Conservation (phyloP, 1,140 invertebrate genomes). For the Diuraphis noxia region DNA sequence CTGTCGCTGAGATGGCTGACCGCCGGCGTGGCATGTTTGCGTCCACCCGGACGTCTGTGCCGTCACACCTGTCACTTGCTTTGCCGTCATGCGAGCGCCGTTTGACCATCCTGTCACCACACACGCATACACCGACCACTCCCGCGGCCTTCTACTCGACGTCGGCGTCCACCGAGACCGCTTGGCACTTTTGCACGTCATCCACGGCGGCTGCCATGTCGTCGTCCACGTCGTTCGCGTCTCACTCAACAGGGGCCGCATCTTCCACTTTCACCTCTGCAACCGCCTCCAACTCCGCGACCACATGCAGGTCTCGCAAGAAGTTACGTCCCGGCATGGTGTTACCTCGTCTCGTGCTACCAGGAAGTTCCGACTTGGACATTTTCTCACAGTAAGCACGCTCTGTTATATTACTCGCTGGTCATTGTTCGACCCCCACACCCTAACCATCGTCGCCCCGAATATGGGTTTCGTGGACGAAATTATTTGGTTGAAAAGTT, state of each 20-base stretch:
- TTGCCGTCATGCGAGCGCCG: slow-evolving; percentile 68
- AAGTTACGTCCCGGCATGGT: slow-evolving; percentile 70
- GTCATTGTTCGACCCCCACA: not conserved
- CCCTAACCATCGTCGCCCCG: too few species aligned
- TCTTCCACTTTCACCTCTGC: not conserved
- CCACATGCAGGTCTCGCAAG: not conserved
- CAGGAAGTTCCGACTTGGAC: slow-evolving; percentile 70
- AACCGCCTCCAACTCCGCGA: not conserved
- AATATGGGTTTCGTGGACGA: too few species aligned
- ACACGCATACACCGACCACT: slow-evolving; percentile 67
- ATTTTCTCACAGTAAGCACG: slow-evolving; percentile 66
- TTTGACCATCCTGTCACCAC: slow-evolving; percentile 74
- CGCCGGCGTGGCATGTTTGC: slow-evolving; percentile 29
- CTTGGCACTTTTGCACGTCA: slow-evolving; percentile 21
- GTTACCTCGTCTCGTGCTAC: slow-evolving; percentile 74
- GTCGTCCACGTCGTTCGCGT: not conserved
- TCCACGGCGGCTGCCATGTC: not conserved
- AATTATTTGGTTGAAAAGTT: too few species aligned
- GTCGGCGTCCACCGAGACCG: slow-evolving; percentile 49
- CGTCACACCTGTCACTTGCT: slow-evolving; percentile 71
- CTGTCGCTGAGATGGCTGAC: slow-evolving; percentile 58
- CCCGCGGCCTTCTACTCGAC: not conserved
- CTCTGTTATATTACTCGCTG: not conserved
- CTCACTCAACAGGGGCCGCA: not conserved
- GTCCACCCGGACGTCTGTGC: slow-evolving; percentile 61